Conservation (phyloP, 2,888 invertebrate species). For the Adineta ricciae region DNA sequence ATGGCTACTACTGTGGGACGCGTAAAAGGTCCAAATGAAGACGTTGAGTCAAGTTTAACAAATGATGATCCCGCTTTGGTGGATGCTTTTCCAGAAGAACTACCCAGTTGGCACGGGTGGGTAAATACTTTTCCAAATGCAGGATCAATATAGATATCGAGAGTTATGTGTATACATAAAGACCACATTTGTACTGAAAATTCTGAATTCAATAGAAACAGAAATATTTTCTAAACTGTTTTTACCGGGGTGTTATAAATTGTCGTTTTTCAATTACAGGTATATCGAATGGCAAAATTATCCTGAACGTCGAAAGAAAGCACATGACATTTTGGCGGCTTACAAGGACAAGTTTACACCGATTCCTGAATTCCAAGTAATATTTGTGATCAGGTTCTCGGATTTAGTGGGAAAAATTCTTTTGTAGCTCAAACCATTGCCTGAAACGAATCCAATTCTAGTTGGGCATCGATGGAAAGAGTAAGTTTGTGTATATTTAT, state of each 20-base stretch:
- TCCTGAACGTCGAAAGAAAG: not conserved
- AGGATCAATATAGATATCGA: too few species aligned
- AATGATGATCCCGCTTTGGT: not conserved
- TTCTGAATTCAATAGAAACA: not conserved
- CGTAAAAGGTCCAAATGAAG: too few species aligned
- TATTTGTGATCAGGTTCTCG: not conserved
- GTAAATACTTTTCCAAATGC: too few species aligned
- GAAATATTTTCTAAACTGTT: too few species aligned
- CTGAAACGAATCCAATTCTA: not conserved
- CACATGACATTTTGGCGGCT: not conserved
- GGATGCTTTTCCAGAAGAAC: not conserved
- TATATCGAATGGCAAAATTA: not conserved
- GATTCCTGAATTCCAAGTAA: not conserved
- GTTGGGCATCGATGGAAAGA: not conserved
- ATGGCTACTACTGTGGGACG: too few species aligned
- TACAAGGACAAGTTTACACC: not conserved
- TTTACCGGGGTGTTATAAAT: too few species aligned
- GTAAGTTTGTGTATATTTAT: too few species aligned
- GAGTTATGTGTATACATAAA: not conserved
- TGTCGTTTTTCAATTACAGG: not conserved
- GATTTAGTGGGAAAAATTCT: not conserved
- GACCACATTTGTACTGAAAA: not conserved
- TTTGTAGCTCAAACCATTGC: not conserved
- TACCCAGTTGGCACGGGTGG: not conserved
- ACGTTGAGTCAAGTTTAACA: not conserved